Base-by-base conservation (phyloP, 2,113 vertebrate species). In the Donacobius atricapilla region DNA sequence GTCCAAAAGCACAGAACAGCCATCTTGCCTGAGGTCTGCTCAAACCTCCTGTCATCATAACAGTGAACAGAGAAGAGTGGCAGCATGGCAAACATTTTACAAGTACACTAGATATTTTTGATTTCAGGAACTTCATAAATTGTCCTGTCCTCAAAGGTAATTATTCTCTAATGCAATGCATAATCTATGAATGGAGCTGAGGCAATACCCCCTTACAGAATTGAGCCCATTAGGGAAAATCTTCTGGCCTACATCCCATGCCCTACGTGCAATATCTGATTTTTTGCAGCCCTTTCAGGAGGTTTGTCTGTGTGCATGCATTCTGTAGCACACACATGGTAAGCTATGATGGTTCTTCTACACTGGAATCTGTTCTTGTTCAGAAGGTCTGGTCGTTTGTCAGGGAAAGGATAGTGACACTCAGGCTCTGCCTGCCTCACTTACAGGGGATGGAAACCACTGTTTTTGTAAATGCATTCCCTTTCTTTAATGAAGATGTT, bases 321-420 rank as follows among this genome's bases (percentile, higher is more conserved):
- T 54, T 56, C n/a, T 40, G 22, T 18, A 69, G n/a, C 6, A 60
- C 22, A 44, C 0, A 1, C 10, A 10, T 14, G 9, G 12, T 65
- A 37, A 71, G 5, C 10, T 54, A 0, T 7, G 3, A 4, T 56
- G 22, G 7, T 8, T 66, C 19, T 90, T 50, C 27, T n/a, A 6
- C 11, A 24, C 7, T 17, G 31, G 10, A 9, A 54, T 54, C 9
- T 92, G 21, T 22, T 63, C 53, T 75, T 58, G 15, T 48, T 95
- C 50, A 57, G 33, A 22, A 72, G 11, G 13, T 61, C 22, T 56
- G 22, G 27, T 65, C 3, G 9, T 47, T 83, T 42, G 9, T 47
- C 44, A 60, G 56, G 6, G 45, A 60, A 77, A 61, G 3, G 9
- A 48, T 2, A 48, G 15, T 44, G 21, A 27, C 50, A 39, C 45